These are phyloP conservation scores for Ephestia elutella DNA, from an alignment of 1,140 invertebrate genomes.

Conservation along the genomic window DNA sequence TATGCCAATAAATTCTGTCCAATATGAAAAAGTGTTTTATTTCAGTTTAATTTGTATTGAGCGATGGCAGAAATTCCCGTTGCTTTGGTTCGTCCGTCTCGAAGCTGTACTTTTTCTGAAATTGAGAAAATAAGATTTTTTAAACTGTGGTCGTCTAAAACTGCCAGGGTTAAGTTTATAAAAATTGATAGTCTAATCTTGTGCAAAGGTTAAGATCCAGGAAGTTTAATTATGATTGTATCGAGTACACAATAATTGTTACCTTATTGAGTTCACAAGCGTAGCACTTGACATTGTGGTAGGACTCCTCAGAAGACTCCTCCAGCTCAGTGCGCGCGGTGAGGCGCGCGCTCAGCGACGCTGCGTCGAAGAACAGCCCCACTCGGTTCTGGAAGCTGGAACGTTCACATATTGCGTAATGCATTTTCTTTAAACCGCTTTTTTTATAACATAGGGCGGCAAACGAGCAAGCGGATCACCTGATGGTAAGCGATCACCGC, in stretches of 20 bases:
- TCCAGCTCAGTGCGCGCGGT: slow-evolving; percentile 15
- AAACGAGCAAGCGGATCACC: too few relatives aligned
- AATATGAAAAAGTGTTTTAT: slow-evolving; percentile 29
- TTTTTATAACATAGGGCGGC: too few relatives aligned
- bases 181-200: too few relatives aligned
- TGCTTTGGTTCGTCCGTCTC: slow-evolving; percentile 7
- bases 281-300: slow-evolving; percentile 45
- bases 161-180: too few relatives aligned
- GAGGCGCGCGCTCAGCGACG: slow-evolving; percentile 23
- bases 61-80: slow-evolving; percentile 30
- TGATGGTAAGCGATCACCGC: too few relatives aligned
- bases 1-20: slow-evolving; percentile 69
- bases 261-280: slow-evolving; percentile 52
- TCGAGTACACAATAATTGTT: neutral
- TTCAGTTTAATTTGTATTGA: slow-evolving; percentile 20
- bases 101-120: slow-evolving; percentile 30
- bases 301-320: slow-evolving; percentile 17
- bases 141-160: too few relatives aligned
- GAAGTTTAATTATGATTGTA: too few relatives aligned
- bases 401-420: neutral
- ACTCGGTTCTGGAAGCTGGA: slow-evolving; percentile 57
- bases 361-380: slow-evolving; percentile 43
- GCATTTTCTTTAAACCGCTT: too few relatives aligned
- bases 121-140: slow-evolving; percentile 12
- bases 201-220: too few relatives aligned